Base-by-base conservation (phyloP, 2,113 vertebrate species). In the Opisthocomus hoazin region DNA sequence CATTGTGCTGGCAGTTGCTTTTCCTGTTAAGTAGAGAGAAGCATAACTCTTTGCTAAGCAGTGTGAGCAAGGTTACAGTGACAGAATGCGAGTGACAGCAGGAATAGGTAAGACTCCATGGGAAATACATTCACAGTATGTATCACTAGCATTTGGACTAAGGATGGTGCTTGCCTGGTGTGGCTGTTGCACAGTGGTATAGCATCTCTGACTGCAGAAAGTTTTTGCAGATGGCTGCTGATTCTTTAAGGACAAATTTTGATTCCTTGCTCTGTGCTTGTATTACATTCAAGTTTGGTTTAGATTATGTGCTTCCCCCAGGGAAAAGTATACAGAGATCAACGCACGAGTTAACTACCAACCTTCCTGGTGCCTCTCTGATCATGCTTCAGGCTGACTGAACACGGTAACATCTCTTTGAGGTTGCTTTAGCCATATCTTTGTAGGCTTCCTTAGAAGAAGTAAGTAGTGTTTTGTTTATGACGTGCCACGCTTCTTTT, bases 121-220 rank as follows among this genome's bases (percentile, higher is more conserved):
- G 60, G 50, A 60, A 43, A 3, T 36, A 7, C 0, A 1, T 26
- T 84, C 27, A 27, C n/a, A 37, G 37, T 24, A 21, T 1, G 0
- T 58, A 8, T 53, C 50, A 4, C 18, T 53, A 8, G 23, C 2
- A 1, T 32, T 51, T 9, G 11, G 39, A 11, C 4, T 22, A 23
- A 50, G n/a, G 23, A 8, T 78, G 13, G n/a, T 32, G 2, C 56
- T 46, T 3, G 0, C 12, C 41, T 54, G 24, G 5, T 73, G 27
- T 43, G 51, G 27, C 79, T 76, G 10, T 83, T 0, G 0, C 41
- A 26, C 22, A 12, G 0, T 45, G 51, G 7, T 51, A 6, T 23
- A 23, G 37, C 15, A 11, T 43, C 36, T 65, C 45, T 74, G 51
- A 27, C 53, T 63, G 23, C 5, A 14, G 17, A 30, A 56, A 15